Percentiles rank a stretch among this genome's conserved stretches.
Conservation (phyloP, 2,113 vertebrate genomes). For the Mustela nigripes region DNA sequence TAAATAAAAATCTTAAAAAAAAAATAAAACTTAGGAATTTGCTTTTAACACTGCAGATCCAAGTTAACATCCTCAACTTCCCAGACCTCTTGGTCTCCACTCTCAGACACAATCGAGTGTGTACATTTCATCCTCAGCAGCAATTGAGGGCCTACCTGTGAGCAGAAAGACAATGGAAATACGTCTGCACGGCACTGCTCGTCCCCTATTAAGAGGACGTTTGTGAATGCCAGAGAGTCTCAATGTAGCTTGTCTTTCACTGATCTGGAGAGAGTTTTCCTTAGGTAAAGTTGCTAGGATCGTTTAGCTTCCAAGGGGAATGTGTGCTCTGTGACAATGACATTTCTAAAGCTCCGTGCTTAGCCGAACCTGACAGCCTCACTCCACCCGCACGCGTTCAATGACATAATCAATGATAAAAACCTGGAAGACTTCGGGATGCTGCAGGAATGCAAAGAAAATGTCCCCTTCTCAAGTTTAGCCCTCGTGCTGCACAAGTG, state of each 20-base stretch:
- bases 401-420: not conserved
- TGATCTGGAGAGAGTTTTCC: conserved; percentile 23
- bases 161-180: not conserved
- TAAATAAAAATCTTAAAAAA: no score
- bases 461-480: not conserved
- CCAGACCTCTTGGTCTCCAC: not conserved
- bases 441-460: not conserved
- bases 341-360: conserved; percentile 33
- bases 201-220: not conserved
- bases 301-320: not conserved
- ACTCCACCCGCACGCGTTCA: not conserved
- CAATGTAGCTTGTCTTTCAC: not conserved
- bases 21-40: not conserved
- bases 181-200: not conserved
- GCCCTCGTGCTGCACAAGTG: not conserved
- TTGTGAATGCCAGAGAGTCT: not conserved
- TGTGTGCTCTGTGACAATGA: not conserved
- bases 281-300: not conserved
- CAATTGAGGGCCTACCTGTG: no score
- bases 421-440: not conserved
- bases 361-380: not conserved
- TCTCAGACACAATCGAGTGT: not conserved
- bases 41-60: not conserved
- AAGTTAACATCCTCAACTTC: not conserved
- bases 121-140: not conserved